Conservation (phyloP, 2,113 vertebrate genomes). For the Coracopsis vasa region DNA sequence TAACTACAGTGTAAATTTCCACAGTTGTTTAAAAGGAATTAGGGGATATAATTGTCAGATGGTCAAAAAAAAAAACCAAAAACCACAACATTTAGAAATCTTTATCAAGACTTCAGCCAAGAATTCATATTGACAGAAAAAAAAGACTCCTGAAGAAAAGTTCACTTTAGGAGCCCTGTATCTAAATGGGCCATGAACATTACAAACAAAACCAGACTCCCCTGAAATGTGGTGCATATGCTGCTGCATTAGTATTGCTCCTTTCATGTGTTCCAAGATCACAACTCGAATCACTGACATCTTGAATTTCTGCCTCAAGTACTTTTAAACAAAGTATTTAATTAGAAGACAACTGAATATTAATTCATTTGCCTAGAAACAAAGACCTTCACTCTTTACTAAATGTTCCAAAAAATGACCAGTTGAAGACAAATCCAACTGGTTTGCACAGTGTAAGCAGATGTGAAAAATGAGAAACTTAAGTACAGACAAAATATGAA, state of each 20-base stretch:
- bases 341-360: not conserved
- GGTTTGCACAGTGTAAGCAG: not conserved
- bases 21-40: not conserved
- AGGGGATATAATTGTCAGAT: not conserved
- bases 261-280: not conserved
- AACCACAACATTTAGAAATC: not conserved
- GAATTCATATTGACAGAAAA: not conserved
- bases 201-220: not conserved
- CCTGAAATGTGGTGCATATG: not conserved
- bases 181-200: not conserved
- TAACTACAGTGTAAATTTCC: not conserved
- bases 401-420: not conserved
- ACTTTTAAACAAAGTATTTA: not conserved
- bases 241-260: not conserved
- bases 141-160: not conserved
- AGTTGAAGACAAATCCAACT: not conserved
- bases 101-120: not conserved
- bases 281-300: not conserved
- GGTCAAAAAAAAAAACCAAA: not conserved
- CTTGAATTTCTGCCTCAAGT: not conserved
- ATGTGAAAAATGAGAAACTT: not conserved
- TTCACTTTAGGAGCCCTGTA: not conserved
- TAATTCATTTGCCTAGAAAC: not conserved
- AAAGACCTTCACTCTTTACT: fast-evolving
- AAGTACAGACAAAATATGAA: not conserved